Evolutionary conservation across 2,888 invertebrate species (phyloP).

Genomic region (Andrena camellia): DNA sequence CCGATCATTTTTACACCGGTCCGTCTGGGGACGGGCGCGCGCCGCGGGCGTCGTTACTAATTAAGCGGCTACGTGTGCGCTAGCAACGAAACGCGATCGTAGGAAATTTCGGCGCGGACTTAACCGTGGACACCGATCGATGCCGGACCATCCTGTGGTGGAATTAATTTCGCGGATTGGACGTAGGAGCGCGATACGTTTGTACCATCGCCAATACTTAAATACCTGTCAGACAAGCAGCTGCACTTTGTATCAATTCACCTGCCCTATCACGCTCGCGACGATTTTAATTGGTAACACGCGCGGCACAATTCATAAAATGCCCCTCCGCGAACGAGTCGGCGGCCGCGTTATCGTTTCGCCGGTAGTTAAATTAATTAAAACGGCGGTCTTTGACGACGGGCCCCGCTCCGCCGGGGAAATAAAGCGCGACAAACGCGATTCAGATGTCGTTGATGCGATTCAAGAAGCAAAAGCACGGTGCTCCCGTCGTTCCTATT

Average conservation of each 20-base stretch:
- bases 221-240: too few relatives aligned
- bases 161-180: not conserved
- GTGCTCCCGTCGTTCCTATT: constrained; percentile 10
- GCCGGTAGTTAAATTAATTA: constrained; percentile 24
- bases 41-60: constrained; percentile 35
- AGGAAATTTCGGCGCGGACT: constrained; percentile 19
- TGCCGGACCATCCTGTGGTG: not conserved
- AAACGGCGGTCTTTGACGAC: constrained; percentile 1
- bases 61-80: constrained; percentile 44
- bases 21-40: not conserved
- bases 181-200: not conserved
- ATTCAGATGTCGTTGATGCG: constrained; percentile 32
- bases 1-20: constrained; percentile 33
- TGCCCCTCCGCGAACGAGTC: not conserved
- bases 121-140: constrained; percentile 37
- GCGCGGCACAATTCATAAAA: not conserved
- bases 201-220: not conserved
- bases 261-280: not conserved
- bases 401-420: not conserved
- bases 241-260: constrained; percentile 17
- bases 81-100: not conserved
- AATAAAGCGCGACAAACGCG: constrained; percentile 9
- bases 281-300: not conserved
- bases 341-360: not conserved
- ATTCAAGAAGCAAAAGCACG: constrained; percentile 8